Base-by-base conservation (phyloP, 2,113 vertebrate species). In the Forbesichthys agassizii region DNA sequence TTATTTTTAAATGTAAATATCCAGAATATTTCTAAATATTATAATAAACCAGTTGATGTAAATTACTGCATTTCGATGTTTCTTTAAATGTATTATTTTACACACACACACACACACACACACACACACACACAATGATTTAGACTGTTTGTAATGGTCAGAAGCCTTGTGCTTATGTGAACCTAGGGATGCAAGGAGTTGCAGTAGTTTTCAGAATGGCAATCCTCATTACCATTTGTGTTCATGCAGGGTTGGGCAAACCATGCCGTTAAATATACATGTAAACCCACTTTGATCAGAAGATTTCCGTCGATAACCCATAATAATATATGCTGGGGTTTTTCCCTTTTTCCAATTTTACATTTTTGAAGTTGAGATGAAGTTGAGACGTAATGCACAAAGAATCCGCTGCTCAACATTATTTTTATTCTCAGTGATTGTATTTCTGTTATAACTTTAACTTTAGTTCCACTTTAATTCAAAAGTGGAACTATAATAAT, bases 1-100 rank as follows among this genome's bases (percentile, higher is more conserved):
- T 61, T 93, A 95, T 96, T 97, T 98, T 98, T 94, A 94, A 88
- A 73, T 97, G 93, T 97, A 93, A 90, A 95, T 95, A 95, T 88
- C 90, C 89, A 91, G 77, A 91, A 85, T 94, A 95, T 96, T 98
- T 98, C 95, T 96, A 95, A 93, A 88, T 92, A 89, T 82, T 87
- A 89, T 74, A 94, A 89, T 94, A 91, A 95, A 95, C 92, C 84
- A 87, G 76, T 57, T 57, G 62, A 64, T 78, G 75, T 59, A 74
- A 84, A 90, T 87, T 86, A 64, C 64, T 86, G 80, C 52, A 60
- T 84, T 79, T 83, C 55, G 79, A 69, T 72, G 13, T 64, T 53
- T 61, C 3, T 61, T 14, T 36, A 42, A 14, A 7, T 42, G 13
- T 68, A 13, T 48, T 74, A 60, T 58, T 4, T 2, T 16, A 36